Percentiles rank a stretch among this genome's conserved stretches.
Evolutionary conservation across 2,113 vertebrate genomes (phyloP).

Genomic region (Speoplatyrhinus poulsoni): DNA sequence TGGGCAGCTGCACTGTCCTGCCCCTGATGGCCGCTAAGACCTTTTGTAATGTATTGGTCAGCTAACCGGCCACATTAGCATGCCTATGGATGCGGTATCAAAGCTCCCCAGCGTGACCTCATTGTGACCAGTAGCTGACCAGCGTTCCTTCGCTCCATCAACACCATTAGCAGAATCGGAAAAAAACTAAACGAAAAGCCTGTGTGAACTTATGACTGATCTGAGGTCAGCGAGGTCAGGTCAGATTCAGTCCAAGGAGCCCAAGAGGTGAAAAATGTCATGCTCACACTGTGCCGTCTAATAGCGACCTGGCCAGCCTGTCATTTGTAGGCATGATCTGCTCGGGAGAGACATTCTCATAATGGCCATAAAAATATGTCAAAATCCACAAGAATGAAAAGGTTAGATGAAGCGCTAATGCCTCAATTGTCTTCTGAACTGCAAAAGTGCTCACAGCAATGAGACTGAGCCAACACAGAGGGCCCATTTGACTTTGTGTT

Average conservation of each 20-base stretch:
- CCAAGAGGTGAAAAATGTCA: constrained; percentile 56
- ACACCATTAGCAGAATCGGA: constrained; percentile 56
- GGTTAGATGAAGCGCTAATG: constrained; percentile 38
- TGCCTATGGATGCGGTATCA: constrained; percentile 64
- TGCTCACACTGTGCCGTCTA: constrained; percentile 18
- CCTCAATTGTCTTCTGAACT: constrained; percentile 26
- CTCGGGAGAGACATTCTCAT: constrained; percentile 10
- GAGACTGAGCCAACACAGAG: constrained; percentile 15
- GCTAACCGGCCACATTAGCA: constrained; percentile 69
- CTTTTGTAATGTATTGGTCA: constrained; percentile 61
- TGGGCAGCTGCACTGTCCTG: constrained; percentile 66
- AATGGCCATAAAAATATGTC: constrained; percentile 17
- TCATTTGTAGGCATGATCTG: neutral
- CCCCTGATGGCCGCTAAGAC: constrained; percentile 39
- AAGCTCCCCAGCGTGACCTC: constrained; percentile 59
- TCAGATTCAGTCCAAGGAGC: constrained; percentile 63
- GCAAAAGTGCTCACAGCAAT: constrained; percentile 8
- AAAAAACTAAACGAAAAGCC: constrained; percentile 17
- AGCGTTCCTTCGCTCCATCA: constrained; percentile 46
- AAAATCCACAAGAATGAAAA: constrained; percentile 24
- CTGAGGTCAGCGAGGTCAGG: constrained; percentile 53
- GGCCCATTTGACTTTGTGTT: neutral
- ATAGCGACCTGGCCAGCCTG: constrained; percentile 6
- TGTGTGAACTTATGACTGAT: constrained; percentile 57
- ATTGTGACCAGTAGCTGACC: constrained; percentile 33